Percentiles rank a stretch among this genome's conserved stretches.
phyloP scores from a whole-genome alignment of 2,888 invertebrate genomes.

The Ichneumon xanthorius region DNA sequence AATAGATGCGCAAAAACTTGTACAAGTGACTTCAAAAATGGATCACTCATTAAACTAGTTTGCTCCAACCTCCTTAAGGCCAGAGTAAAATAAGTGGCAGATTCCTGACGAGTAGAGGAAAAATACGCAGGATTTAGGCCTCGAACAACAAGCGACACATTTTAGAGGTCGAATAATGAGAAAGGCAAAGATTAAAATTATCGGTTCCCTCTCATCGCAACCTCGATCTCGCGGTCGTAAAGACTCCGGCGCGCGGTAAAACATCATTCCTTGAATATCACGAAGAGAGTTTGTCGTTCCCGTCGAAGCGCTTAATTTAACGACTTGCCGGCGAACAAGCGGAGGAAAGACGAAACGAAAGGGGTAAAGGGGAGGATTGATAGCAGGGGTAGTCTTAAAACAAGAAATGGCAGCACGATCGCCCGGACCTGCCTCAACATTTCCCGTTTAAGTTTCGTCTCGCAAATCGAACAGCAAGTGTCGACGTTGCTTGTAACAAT shows the following conservation, averaged over 20 bases:
- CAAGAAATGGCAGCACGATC: slow-evolving; percentile 43
- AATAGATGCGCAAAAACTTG: no score
- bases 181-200: slow-evolving; percentile 50
- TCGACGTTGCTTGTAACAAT: neutral
- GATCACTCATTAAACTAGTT: no score
- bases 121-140: no score
- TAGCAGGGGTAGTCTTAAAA: slow-evolving; percentile 46
- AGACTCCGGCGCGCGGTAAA: slow-evolving; percentile 43
- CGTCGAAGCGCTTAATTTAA: slow-evolving; percentile 69
- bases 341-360: slow-evolving; percentile 16
- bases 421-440: slow-evolving; percentile 71
- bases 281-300: slow-evolving; percentile 57
- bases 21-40: no score
- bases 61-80: no score
- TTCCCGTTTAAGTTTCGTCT: slow-evolving; percentile 53
- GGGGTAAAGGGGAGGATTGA: neutral
- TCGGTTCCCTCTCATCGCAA: slow-evolving; percentile 6
- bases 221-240: slow-evolving; percentile 24
- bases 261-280: slow-evolving; percentile 49
- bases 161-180: neutral
- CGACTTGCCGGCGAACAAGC: slow-evolving; percentile 57
- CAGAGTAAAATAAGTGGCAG: no score
- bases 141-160: neutral
- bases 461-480: slow-evolving; percentile 23
- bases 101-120: no score